Percentiles rank a stretch among this genome's conserved stretches.
These are phyloP conservation scores for Dryococelus australis DNA, from an alignment of 2,888 invertebrate species.

Conservation along the genomic window DNA sequence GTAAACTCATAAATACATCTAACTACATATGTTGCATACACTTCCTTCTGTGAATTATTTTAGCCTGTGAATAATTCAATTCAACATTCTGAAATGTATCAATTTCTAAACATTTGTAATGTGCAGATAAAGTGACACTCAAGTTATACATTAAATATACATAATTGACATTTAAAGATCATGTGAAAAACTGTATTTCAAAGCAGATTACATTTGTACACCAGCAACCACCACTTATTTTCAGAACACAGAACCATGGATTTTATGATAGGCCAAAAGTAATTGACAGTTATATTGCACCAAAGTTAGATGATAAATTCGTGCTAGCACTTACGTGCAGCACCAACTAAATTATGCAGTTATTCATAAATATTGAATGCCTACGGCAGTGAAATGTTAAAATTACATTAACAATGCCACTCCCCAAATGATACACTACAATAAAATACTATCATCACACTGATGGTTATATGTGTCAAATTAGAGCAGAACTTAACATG, in stretches of 20 bases:
- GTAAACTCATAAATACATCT: no score
- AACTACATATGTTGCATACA: no score
- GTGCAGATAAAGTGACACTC: background rate
- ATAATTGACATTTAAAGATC: background rate
- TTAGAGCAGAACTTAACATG: background rate
- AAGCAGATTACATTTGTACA: background rate
- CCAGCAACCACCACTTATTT: background rate
- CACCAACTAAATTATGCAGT: background rate
- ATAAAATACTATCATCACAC: no score
- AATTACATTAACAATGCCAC: background rate
- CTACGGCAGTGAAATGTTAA: slow-evolving; percentile 4
- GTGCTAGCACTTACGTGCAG: background rate
- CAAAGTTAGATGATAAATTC: background rate
- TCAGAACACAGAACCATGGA: background rate
- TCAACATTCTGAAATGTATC: no score
- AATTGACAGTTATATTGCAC: background rate
- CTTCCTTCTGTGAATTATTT: no score
- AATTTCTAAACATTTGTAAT: no score
- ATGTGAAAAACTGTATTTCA: background rate
- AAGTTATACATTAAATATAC: background rate
- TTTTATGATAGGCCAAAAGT: background rate
- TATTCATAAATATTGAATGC: background rate
- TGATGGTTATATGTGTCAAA: background rate
- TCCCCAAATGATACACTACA: background rate
- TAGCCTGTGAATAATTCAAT: no score